Evolutionary conservation across 2,888 invertebrate species (phyloP).

Genomic region (Bembecia ichneumoniformis): DNA sequence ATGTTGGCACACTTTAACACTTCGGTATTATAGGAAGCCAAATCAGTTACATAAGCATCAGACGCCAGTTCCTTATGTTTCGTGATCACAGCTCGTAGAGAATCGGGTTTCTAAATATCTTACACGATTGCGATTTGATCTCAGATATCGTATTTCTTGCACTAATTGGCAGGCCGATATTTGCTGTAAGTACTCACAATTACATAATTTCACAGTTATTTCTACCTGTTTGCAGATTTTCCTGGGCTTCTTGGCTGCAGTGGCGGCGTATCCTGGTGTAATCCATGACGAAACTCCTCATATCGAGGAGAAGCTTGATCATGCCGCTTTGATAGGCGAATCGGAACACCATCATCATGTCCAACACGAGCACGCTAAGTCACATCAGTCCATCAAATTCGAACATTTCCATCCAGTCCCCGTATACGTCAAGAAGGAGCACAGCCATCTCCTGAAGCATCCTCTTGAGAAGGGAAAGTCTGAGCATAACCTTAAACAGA

Average conservation of each 20-base stretch:
- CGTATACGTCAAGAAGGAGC: slow-evolving; percentile 78
- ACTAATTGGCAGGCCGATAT: slow-evolving; percentile 8
- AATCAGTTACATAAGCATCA: slow-evolving; percentile 39
- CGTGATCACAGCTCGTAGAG: slow-evolving; percentile 17
- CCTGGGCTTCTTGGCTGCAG: slow-evolving; percentile 62
- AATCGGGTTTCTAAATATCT: slow-evolving; percentile 29
- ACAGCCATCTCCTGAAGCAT: slow-evolving; percentile 75
- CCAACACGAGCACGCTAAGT: slow-evolving; percentile 77
- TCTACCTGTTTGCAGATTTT: slow-evolving; percentile 41
- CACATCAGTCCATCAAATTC: slow-evolving; percentile 79
- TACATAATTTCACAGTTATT: slow-evolving; percentile 5
- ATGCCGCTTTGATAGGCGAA: slow-evolving; percentile 51
- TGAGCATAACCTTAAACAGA: slow-evolving; percentile 72
- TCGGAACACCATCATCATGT: slow-evolving; percentile 73
- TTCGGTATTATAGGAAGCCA: slow-evolving; percentile 34
- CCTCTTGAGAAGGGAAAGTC: slow-evolving; percentile 76
- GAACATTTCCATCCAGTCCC: slow-evolving; percentile 81
- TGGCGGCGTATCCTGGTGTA: slow-evolving; percentile 55
- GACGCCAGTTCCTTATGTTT: slow-evolving; percentile 11
- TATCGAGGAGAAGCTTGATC: slow-evolving; percentile 48
- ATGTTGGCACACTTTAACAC: not conserved
- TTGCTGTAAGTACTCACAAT: slow-evolving; percentile 10
- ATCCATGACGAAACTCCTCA: slow-evolving; percentile 58
- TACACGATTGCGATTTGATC: slow-evolving; percentile 9
- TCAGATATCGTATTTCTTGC: slow-evolving; percentile 1